phyloP scores from a whole-genome alignment of 2,113 vertebrate genomes.

The Xiphophorus couchianus region DNA sequence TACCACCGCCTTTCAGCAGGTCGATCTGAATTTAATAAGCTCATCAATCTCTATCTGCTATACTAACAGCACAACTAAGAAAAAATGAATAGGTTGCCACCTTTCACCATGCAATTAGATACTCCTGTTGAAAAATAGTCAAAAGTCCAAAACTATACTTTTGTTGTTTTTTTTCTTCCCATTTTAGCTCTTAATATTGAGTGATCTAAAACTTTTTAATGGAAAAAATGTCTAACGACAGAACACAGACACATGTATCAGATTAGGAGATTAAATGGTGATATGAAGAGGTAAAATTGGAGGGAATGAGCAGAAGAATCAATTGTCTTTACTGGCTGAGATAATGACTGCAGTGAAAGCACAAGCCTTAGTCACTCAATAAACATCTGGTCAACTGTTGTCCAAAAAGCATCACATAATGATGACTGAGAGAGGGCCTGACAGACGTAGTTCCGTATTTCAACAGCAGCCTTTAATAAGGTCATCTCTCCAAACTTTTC shows the following conservation, averaged over 20 bases:
- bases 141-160: conserved; percentile 26
- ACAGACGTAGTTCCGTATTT: conserved; percentile 25
- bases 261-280: conserved; percentile 1
- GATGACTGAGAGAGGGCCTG: conserved; percentile 35
- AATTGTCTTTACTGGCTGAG: conserved; percentile 42
- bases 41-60: conserved; percentile 77
- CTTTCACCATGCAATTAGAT: conserved; percentile 22
- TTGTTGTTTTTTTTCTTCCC: neutral
- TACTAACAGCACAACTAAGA: conserved; percentile 48
- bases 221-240: too few relatives aligned
- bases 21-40: conserved; percentile 73
- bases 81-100: conserved; percentile 44
- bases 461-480: neutral
- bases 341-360: conserved; percentile 46
- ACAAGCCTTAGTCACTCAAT: conserved; percentile 14
- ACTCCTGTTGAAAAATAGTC: neutral
- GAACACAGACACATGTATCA: conserved; percentile 2
- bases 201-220: conserved; percentile 14
- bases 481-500: neutral
- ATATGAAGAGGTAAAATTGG: conserved; percentile 24
- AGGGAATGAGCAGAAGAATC: conserved; percentile 35
- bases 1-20: conserved; percentile 52
- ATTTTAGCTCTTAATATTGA: conserved; percentile 23
- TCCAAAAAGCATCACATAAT: conserved; percentile 1
- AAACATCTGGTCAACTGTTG: neutral